A percentile compares a stretch with the other conserved stretches of the same genome.
phyloP scores from a whole-genome alignment of 2,888 invertebrate species.

The Asteroscopus sphinx region DNA sequence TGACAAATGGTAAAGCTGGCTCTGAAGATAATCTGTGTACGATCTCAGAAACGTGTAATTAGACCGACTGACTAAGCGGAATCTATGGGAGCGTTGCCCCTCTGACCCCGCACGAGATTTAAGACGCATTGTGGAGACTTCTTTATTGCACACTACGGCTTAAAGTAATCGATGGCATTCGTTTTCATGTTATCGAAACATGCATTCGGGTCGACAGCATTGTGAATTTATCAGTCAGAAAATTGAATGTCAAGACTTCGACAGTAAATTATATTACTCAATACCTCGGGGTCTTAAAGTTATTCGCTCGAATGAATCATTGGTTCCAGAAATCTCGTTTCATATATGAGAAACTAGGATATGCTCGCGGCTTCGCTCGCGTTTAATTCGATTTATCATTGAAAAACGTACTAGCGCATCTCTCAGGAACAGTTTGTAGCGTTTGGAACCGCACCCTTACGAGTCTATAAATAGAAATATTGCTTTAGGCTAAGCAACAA shows the following conservation, averaged over 20 bases:
- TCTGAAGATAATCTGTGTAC: slow-evolving; percentile 67
- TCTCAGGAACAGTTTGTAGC: no score
- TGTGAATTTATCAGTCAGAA: slow-evolving; percentile 74
- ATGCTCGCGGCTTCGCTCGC: no score
- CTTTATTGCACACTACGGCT: slow-evolving; percentile 70
- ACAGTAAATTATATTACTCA: slow-evolving; percentile 69
- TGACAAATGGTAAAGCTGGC: slow-evolving; percentile 70
- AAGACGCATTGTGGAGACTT: slow-evolving; percentile 71
- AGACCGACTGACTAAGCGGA: slow-evolving; percentile 78
- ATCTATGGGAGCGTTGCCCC: slow-evolving; percentile 74
- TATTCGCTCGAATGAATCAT: slow-evolving; percentile 65
- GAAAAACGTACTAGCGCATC: no score
- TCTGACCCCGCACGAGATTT: slow-evolving; percentile 69
- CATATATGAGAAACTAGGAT: slow-evolving; percentile 48
- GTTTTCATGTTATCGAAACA: slow-evolving; percentile 67
- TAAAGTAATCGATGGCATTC: slow-evolving; percentile 68
- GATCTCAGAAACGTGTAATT: slow-evolving; percentile 73
- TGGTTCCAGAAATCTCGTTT: slow-evolving; percentile 45
- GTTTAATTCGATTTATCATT: no score
- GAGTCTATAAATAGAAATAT: no score
- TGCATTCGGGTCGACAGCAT: slow-evolving; percentile 59
- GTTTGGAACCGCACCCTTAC: no score
- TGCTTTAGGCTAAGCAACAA: no score
- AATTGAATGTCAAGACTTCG: slow-evolving; percentile 75
- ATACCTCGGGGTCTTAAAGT: slow-evolving; percentile 67